These are phyloP conservation scores for Dicyrtoma fusca DNA, from an alignment of 2,888 invertebrate genomes.

Conservation along the genomic window DNA sequence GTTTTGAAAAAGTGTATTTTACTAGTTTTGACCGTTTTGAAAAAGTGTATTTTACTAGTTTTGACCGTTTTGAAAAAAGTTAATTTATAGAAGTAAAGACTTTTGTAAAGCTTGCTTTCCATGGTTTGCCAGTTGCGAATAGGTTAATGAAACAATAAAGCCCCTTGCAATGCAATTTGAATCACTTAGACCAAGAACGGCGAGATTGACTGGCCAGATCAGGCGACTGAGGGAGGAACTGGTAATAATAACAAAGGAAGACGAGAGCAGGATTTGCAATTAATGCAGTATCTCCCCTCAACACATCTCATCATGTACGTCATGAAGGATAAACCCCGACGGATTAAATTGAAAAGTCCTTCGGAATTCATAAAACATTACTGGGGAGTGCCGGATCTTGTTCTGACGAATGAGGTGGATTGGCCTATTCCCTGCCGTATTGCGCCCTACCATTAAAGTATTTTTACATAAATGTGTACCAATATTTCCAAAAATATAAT, in stretches of 20 bases:
- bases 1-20: no score
- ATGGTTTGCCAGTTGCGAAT: background rate
- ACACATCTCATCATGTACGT: constrained; percentile 43
- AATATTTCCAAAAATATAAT: no score
- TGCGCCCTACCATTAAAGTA: constrained; percentile 38
- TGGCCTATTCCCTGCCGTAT: constrained; percentile 40
- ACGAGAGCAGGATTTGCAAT: constrained; percentile 14
- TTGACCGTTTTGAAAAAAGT: no score
- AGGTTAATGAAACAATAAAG: no score
- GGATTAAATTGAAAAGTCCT: constrained; percentile 42
- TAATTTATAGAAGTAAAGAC: no score
- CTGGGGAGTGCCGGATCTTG: constrained; percentile 42
- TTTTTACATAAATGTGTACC: no score
- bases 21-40: no score
- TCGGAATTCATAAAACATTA: constrained; percentile 45
- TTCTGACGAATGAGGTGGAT: constrained; percentile 23
- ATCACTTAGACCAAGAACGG: constrained; percentile 29
- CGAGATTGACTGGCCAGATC: constrained; percentile 32
- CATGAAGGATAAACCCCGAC: constrained; percentile 40
- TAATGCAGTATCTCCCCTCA: constrained; percentile 34
- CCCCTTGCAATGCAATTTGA: background rate
- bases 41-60: no score
- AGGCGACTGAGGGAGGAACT: constrained; percentile 7
- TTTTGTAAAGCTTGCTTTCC: background rate
- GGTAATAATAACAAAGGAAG: constrained; percentile 19